Base-by-base conservation (phyloP, 2,797 vertebrate species). In the Presbytis comata region DNA sequence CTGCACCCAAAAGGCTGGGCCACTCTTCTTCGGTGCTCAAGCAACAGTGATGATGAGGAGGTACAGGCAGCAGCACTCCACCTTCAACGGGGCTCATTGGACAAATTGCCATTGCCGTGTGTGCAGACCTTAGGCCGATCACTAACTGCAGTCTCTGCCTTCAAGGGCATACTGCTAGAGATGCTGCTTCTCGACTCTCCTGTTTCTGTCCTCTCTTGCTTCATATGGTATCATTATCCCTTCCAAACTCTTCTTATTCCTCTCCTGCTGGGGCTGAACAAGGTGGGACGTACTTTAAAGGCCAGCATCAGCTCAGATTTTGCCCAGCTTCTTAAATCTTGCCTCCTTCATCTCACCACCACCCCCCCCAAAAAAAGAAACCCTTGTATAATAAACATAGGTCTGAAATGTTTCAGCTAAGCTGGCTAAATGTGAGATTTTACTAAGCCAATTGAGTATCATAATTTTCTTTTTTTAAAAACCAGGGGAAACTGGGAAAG, bases 1-100 rank as follows among this genome's bases (percentile, higher is more conserved):
- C 99, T 99, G 41, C 99, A 99, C 72, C 99, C 99, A 0, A 99
- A 99, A 98, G 99, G 99, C 95, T 99, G 99, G 99, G 99, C 99
- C 95, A 99, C 99, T 0, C 99, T 99, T 95, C 99, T 99, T 93
- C 99, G 99, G 33, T 99, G 99, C 99, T 99, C 99, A 96, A 99
- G 99, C 99, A 99, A 99, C 98, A 99, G 99, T 93, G 99, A 99
- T 57, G 99, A 99, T 98, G 99, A 99, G 98, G 99, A 99, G 99
- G 99, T 99, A 98, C 28, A 14, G 28, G 36, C 67, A 6, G 3
- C 61, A 55, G 33, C 6, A 6, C 48, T 53, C 19, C 33, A 1
- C 36, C 55, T 85, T 84, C 74, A 44, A 0, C 10, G 33, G 80
- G n/a, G 64, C 55, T 70, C 6, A 1, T 1, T 33, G 39, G n/a